Evolutionary conservation across 2,797 vertebrate species (phyloP).

Genomic region (Channa striata): DNA sequence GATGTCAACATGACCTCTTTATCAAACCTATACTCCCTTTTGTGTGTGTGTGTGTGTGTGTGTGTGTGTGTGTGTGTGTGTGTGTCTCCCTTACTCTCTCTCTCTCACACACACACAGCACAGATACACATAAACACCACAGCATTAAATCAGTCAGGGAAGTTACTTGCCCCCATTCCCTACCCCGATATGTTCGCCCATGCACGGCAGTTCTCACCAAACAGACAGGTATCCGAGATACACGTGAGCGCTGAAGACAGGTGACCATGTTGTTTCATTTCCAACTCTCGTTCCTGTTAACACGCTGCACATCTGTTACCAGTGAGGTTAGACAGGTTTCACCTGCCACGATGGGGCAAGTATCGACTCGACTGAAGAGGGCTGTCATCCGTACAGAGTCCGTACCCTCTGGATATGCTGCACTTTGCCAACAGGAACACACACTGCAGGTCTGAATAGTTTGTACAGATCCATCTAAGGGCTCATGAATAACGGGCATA

Average conservation of each 20-base stretch:
- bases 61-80: too few relatives aligned
- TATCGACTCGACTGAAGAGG: constrained; percentile 56
- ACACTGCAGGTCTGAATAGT: constrained; percentile 19
- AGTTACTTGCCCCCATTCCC: neutral
- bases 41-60: too few relatives aligned
- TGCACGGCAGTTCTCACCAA: constrained; percentile 67
- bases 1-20: constrained; percentile 64
- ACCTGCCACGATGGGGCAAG: constrained; percentile 74
- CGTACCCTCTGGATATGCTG: constrained; percentile 61
- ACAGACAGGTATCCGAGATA: constrained; percentile 58
- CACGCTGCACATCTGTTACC: constrained; percentile 52
- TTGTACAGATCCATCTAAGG: neutral
- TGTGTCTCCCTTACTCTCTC: neutral
- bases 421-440: constrained; percentile 23
- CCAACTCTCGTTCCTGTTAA: constrained; percentile 23
- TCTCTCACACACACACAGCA: constrained; percentile 12
- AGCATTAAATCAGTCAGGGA: constrained; percentile 40
- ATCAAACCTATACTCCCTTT: constrained; percentile 29
- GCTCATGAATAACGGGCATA: neutral
- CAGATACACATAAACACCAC: constrained; percentile 50
- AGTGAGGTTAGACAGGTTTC: constrained; percentile 80
- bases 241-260: constrained; percentile 58
- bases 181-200: constrained; percentile 10
- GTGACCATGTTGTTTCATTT: constrained; percentile 58
- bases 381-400: constrained; percentile 34